Evolutionary conservation across 2,888 invertebrate species (phyloP), one percentile per base, ranked within the genome.

Genomic region (Chymomyza amoena): DNA sequence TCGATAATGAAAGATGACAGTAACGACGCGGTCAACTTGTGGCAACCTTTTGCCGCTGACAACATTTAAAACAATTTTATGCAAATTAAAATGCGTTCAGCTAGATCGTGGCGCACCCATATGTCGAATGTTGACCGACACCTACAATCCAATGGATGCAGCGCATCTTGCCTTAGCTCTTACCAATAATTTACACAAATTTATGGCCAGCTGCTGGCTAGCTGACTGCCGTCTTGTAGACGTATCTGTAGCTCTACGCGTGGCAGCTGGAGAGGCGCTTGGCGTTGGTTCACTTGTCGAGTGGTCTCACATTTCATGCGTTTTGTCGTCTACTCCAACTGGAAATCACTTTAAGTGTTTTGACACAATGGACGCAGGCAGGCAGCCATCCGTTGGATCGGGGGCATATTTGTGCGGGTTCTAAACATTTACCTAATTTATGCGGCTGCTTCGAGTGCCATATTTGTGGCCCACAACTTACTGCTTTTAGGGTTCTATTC

Each of bases 1-100:
- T 86, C 89, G 89, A 88, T 90, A 90, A 90, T 90, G 84, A 89
- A 87, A 89, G 85, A 87, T 89, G 89, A 90, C 88, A 90, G 90
- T 90, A 87, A 90, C 90, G 85, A 87, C 80, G 81, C 75, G 80
- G 72, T 69, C 72, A 73, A 64, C 69, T 51, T 56, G 66, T 75
- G 69, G 72, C 73, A 32, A 36, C 56, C 10, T 36, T 9, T 56
- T 66, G 81, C 69, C 76, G 81, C 77, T 84, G 82, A 84, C 84
- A 88, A 87, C 88, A 85, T 85, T 84, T 88, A 88, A 83, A 85
- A 86, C 84, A 84, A 84, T 84, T 88, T 85, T 85, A 85, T 85
- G 88, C 85, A 85, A 85, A 85, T 85, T 88, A 78, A 84, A 84
- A 79, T 73, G 76, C 75, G 87, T 70, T 86, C 88, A 61, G 20